Percentiles rank a stretch among this genome's conserved stretches.
Conservation (phyloP, 2,888 invertebrate genomes). For the Achlya flavicornis region DNA sequence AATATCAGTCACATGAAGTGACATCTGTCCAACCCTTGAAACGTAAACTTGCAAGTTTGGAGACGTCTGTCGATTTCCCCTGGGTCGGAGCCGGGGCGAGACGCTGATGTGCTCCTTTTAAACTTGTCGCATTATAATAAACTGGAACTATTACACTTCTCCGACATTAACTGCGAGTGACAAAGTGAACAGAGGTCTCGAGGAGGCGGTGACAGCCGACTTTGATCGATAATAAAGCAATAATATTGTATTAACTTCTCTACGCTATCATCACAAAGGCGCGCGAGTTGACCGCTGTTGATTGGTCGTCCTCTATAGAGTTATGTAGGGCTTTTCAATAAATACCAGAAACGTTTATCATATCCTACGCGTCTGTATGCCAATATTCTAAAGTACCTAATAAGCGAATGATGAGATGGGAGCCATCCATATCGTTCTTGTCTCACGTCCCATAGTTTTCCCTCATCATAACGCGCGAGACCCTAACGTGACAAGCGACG, state of each 20-base stretch:
- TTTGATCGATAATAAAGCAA: not conserved
- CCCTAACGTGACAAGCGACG: not conserved
- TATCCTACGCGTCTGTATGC: not conserved
- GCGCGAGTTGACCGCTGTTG: not conserved
- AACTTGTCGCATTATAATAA: constrained; percentile 11
- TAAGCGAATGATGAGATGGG: not conserved
- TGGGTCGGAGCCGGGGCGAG: constrained; percentile 16
- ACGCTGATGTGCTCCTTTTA: constrained; percentile 18
- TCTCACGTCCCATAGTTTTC: not conserved
- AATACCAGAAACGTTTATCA: not conserved
- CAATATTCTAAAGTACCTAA: not conserved
- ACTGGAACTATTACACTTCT: not conserved
- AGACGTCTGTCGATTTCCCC: constrained; percentile 43
- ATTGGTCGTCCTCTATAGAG: no score
- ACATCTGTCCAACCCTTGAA: constrained; percentile 7
- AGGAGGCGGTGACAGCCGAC: not conserved
- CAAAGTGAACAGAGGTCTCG: not conserved
- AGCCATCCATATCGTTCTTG: not conserved
- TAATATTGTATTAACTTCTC: not conserved
- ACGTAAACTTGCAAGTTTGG: constrained; percentile 2
- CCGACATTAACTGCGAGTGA: not conserved
- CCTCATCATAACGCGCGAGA: not conserved
- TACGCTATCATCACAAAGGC: not conserved
- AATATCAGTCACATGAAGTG: not conserved
- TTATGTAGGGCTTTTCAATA: not conserved